A percentile compares a stretch with the other conserved stretches of the same genome.
phyloP scores from a whole-genome alignment of 2,797 vertebrate species.

The Periophthalmus magnuspinnatus region DNA sequence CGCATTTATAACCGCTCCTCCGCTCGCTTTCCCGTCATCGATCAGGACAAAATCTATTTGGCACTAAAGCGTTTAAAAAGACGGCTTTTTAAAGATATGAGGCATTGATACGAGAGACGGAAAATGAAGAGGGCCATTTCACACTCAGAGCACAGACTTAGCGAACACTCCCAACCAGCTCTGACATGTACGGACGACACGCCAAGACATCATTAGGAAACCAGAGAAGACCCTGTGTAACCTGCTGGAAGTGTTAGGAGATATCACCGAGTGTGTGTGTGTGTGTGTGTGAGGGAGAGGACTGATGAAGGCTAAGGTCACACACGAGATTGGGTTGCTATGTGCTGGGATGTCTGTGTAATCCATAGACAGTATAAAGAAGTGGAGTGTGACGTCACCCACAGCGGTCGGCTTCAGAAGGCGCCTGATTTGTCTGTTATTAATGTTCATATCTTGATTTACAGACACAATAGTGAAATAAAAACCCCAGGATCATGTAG shows the following conservation, averaged over 20 bases:
- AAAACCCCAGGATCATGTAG: too few relatives aligned
- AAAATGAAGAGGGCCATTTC: conserved; percentile 65
- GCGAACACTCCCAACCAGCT: conserved; percentile 42
- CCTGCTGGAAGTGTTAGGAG: conserved; percentile 30
- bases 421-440: too few relatives aligned
- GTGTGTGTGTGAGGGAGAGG: conserved; percentile 24
- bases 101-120: conserved; percentile 31
- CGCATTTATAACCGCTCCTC: conserved; percentile 5
- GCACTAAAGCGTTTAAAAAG: not conserved
- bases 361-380: too few relatives aligned
- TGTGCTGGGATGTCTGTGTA: not conserved
- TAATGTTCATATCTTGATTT: too few relatives aligned
- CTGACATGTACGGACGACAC: conserved; percentile 38
- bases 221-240: conserved; percentile 37
- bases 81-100: conserved; percentile 16
- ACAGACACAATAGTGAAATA: too few relatives aligned
- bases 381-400: too few relatives aligned
- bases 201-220: conserved; percentile 55
- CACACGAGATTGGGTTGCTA: conserved; percentile 28
- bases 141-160: conserved; percentile 35
- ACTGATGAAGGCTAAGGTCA: conserved; percentile 35
- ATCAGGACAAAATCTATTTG: conserved; percentile 23
- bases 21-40: conserved; percentile 11
- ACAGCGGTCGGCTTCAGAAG: too few relatives aligned
- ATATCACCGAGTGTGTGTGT: conserved; percentile 14